A percentile compares a stretch with the other conserved stretches of the same genome.
These are phyloP conservation scores for Leiothrix lutea DNA, from an alignment of 2,113 vertebrate species.

Conservation along the genomic window DNA sequence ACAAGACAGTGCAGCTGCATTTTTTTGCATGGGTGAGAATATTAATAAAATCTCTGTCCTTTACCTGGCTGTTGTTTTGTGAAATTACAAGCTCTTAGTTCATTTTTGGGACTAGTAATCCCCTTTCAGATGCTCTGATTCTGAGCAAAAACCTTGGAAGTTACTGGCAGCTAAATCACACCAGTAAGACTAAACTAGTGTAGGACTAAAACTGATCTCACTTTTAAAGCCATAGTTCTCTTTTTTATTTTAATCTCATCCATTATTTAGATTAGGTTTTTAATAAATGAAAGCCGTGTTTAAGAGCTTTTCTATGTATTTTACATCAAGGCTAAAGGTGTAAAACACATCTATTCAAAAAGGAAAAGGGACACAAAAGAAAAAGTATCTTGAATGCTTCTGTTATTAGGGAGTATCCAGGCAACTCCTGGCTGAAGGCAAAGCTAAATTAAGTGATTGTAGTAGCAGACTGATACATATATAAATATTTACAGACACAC, in stretches of 20 bases:
- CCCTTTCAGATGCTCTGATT: not conserved
- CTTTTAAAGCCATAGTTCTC: not conserved
- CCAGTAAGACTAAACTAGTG: not conserved
- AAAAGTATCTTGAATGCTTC: not conserved
- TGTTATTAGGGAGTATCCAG: constrained; percentile 32
- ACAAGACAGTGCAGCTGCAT: not conserved
- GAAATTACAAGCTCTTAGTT: not conserved
- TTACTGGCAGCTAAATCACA: not conserved
- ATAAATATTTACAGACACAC: not conserved
- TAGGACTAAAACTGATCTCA: too few species aligned
- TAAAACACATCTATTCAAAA: not conserved
- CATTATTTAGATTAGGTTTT: not conserved
- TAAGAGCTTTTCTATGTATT: not conserved
- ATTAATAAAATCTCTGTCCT: not conserved
- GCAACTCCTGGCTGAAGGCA: constrained; percentile 17
- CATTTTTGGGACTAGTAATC: not conserved
- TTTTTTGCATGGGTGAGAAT: not conserved
- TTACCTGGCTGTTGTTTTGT: not conserved
- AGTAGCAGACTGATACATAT: constrained; percentile 1
- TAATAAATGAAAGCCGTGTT: not conserved
- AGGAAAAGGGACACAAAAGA: not conserved
- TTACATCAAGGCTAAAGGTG: not conserved
- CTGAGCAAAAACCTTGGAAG: not conserved
- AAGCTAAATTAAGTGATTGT: constrained; percentile 37
- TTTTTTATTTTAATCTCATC: not conserved